phyloP scores from a whole-genome alignment of 92 coral and sea anemone species.

The Umimayanthus chanpuru region DNA sequence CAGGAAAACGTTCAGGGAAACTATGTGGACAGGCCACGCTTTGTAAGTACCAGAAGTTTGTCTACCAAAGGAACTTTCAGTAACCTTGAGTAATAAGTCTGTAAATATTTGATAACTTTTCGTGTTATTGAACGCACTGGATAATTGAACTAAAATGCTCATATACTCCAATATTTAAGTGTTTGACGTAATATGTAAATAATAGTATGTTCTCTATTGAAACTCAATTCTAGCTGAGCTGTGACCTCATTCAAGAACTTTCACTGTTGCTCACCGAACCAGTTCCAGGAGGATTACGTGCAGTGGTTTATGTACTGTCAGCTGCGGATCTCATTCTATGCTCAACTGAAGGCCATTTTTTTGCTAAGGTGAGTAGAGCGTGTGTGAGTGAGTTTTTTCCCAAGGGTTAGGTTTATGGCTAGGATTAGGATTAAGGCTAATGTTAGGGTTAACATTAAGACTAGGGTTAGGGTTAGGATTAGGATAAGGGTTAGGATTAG shows the following conservation, averaged over 20 bases:
- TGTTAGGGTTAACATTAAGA: no score
- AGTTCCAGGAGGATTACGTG: constrained; percentile 29
- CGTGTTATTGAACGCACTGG: no score
- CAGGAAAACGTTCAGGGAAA: background rate
- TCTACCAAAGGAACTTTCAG: no score
- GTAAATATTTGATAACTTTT: no score
- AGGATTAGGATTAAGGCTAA: background rate
- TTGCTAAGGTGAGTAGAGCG: constrained; percentile 12
- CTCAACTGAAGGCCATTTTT: constrained; percentile 1
- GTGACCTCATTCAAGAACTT: constrained; percentile 12
- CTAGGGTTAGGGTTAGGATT: background rate
- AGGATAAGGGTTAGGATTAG: background rate
- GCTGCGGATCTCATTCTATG: constrained; percentile 29
- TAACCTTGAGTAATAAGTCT: no score
- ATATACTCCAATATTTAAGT: no score
- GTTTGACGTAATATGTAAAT: no score
- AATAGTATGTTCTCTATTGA: background rate
- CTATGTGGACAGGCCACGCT: background rate
- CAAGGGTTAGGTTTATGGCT: no score
- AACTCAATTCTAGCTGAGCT: background rate
- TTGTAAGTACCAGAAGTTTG: constrained; percentile 10
- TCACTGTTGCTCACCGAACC: background rate
- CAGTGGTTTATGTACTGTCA: constrained; percentile 3
- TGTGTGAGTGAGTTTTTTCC: background rate
- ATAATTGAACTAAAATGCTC: no score